Base-by-base conservation (phyloP, 2,113 vertebrate species). In the Lathamus discolor region DNA sequence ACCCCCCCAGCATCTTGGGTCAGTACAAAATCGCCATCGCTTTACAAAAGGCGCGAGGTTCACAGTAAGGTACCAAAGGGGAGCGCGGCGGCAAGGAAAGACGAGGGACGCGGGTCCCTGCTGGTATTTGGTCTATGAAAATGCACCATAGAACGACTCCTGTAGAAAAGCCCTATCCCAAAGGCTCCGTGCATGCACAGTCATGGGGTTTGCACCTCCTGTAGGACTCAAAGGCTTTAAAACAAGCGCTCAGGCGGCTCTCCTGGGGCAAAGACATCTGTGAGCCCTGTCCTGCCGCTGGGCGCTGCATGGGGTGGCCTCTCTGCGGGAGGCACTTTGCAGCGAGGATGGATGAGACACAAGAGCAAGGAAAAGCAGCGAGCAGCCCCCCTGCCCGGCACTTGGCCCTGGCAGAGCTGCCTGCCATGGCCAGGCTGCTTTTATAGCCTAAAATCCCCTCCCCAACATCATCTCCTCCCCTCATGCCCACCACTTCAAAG, bases 51-150 rank as follows among this genome's bases (percentile, higher is more conserved):
- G 69, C 2, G 4, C 3, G 59, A 78, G 41, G 46, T 93, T 96
- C 95, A 96, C 89, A 96, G 95, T 95, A 88, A 94, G 91, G 66
- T 88, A 86, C 64, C 78, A 14, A 88, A 78, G 59, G 86, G 51
- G 70, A 93, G 74, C 19, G 0, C 2, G 11, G 83, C 22, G 8
- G 54, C 17, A 22, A 51, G 41, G 43, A 52, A 28, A n/a, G 57
- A 82, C 6, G 0, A 95, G 54, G 91, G 80, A 48, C 33, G 23
- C 13, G 22, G 16, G 57, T 20, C 88, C 94, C 94, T 61, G 88
- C 93, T 4, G 6, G 75, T 46, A 46, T 94, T 93, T 95, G 95
- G 95, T 93, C 95, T 25, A 3, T 13, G 90, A 69, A 93, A 94
- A 94, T 5, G 62, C 67, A 20, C 31, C 4, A 1, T 52, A 72